Conservation (phyloP, 1,140 invertebrate genomes). For the Trichonephila clavata region DNA sequence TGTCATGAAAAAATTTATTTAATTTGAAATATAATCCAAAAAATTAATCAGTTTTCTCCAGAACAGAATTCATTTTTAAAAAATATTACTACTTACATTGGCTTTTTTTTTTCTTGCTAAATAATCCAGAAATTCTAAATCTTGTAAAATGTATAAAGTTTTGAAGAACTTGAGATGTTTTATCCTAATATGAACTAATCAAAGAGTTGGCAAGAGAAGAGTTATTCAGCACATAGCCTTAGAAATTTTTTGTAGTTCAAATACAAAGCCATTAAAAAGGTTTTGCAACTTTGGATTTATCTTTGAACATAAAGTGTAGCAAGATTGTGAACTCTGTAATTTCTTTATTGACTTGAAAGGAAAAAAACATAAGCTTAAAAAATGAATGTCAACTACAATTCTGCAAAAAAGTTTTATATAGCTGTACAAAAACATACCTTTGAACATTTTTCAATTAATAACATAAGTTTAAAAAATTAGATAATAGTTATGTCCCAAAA, state of each 20-base stretch:
- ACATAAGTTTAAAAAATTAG: too few species aligned
- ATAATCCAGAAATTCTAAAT: slow-evolving; percentile 1
- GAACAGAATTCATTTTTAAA: too few species aligned
- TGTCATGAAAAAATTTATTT: too few species aligned
- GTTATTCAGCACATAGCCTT: not conserved
- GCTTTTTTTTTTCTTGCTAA: not conserved
- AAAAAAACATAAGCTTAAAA: not conserved
- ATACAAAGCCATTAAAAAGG: slow-evolving; percentile 13
- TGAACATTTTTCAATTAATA: too few species aligned
- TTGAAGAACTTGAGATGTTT: not conserved
- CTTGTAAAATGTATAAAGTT: slow-evolving; percentile 3
- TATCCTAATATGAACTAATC: not conserved
- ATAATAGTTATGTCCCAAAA: too few species aligned
- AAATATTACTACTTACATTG: not conserved
- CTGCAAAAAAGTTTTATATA: not conserved
- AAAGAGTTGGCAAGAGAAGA: not conserved
- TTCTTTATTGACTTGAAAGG: not conserved
- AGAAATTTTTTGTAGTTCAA: not conserved
- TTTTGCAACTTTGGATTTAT: not conserved
- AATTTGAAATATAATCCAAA: too few species aligned
- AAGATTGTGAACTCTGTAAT: not conserved
- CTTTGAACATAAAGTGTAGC: not conserved
- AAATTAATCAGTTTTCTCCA: too few species aligned
- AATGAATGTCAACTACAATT: not conserved
- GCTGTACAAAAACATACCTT: too few species aligned